Percentiles rank a stretch among this genome's conserved stretches.
Evolutionary conservation across 2,113 vertebrate species (phyloP).

Genomic region (Centropus bengalensis): DNA sequence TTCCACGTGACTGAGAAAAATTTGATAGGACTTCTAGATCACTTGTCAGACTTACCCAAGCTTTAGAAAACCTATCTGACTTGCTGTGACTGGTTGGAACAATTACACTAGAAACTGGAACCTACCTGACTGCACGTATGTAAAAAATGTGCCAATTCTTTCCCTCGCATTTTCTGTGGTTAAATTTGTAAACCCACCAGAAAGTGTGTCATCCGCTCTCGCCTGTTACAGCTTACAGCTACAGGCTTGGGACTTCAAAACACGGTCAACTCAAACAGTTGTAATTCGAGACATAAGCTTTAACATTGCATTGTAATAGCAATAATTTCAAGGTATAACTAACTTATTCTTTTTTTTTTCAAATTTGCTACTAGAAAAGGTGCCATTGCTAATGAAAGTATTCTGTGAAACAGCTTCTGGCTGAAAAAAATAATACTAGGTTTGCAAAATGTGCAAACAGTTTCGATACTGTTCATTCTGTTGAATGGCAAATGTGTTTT

Average conservation of each 20-base stretch:
- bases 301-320: not conserved
- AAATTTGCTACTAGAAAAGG: not conserved
- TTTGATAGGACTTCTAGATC: not conserved
- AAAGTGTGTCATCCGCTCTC: not conserved
- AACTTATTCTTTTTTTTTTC: not conserved
- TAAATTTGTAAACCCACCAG: not conserved
- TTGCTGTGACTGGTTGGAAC: not conserved
- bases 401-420: not conserved
- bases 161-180: not conserved
- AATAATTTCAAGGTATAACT: not conserved
- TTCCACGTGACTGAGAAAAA: not conserved
- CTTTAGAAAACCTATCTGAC: not conserved
- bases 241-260: not conserved
- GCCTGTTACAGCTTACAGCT: not conserved
- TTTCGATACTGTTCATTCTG: conserved; percentile 41
- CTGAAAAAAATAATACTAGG: conserved; percentile 4
- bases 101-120: not conserved
- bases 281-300: not conserved
- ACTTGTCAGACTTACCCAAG: not conserved
- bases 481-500: conserved; percentile 39
- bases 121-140: not conserved
- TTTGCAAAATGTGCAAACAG: conserved; percentile 40
- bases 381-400: conserved; percentile 1
- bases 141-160: not conserved
- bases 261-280: not conserved